A percentile compares a stretch with the other conserved stretches of the same genome.
Evolutionary conservation across 1,140 invertebrate genomes (phyloP).

Genomic region (Eufriesea mexicana): DNA sequence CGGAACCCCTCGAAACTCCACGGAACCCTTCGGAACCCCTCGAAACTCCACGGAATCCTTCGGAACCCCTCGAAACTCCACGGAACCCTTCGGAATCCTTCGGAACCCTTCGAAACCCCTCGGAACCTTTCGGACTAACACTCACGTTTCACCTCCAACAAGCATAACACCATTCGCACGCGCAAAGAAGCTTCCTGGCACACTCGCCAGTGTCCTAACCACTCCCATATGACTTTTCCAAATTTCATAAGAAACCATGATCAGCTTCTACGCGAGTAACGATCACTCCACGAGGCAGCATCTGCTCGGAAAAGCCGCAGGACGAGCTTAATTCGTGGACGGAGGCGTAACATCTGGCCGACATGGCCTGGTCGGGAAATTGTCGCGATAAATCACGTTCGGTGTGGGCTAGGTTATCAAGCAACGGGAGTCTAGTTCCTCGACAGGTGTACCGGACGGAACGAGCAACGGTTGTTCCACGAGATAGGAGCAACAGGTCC

Average conservation of each 20-base stretch:
- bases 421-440: not conserved
- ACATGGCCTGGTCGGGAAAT: slow-evolving; percentile 20
- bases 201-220: not conserved
- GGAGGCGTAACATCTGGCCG: slow-evolving; percentile 18
- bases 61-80: too few species aligned
- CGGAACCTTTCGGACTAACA: too few species aligned
- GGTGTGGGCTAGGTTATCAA: not conserved
- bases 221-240: not conserved
- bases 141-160: not conserved
- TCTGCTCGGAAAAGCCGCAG: slow-evolving; percentile 1
- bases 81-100: too few species aligned
- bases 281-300: not conserved
- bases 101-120: too few species aligned
- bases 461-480: slow-evolving; percentile 35
- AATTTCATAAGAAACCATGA: not conserved
- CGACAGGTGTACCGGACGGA: not conserved
- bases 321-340: not conserved
- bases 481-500: slow-evolving; percentile 50
- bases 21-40: too few species aligned
- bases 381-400: slow-evolving; percentile 40
- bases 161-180: not conserved
- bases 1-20: too few species aligned
- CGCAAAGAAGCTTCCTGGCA: too few species aligned
- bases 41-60: too few species aligned
- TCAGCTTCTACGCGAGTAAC: not conserved